Conservation (phyloP, 37 sponge, comb jelly and placozoan genomes). For the Halichondria panicea region DNA sequence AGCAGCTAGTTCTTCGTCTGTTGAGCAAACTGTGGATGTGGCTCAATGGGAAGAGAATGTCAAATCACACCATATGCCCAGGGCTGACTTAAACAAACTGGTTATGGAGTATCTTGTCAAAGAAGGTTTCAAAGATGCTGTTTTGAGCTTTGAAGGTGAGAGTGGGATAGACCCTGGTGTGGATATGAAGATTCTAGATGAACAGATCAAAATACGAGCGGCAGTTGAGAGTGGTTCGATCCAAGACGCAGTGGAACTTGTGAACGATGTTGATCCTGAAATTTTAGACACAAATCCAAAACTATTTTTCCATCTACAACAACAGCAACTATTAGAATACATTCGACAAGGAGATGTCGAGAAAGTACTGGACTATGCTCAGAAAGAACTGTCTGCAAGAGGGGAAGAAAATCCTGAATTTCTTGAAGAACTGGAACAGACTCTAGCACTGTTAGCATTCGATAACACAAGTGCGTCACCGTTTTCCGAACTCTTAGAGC, state of each 20-base stretch:
- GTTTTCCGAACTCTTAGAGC: slow-evolving; percentile 71
- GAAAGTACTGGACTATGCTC: slow-evolving; percentile 78
- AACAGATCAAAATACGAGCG: slow-evolving; percentile 72
- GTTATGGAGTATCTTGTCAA: slow-evolving; percentile 94
- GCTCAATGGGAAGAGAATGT: slow-evolving; percentile 71
- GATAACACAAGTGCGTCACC: slow-evolving; percentile 62
- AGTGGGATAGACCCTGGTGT: slow-evolving; percentile 52
- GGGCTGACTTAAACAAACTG: slow-evolving; percentile 62
- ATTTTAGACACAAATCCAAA: slow-evolving; percentile 82
- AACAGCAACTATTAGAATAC: slow-evolving; percentile 85
- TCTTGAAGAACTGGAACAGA: slow-evolving; percentile 80
- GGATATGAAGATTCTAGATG: slow-evolving; percentile 62
- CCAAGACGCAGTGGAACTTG: slow-evolving; percentile 79
- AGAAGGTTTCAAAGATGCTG: slow-evolving; percentile 95
- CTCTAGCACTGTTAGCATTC: slow-evolving; percentile 83
- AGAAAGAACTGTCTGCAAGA: slow-evolving; percentile 80
- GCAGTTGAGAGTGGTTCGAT: slow-evolving; percentile 75
- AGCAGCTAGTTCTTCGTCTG: background rate
- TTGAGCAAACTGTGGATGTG: background rate
- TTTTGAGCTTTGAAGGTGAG: slow-evolving; percentile 65
- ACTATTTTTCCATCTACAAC: slow-evolving; percentile 88
- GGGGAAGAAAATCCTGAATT: slow-evolving; percentile 87
- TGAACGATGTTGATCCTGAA: slow-evolving; percentile 87
- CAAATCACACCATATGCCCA: slow-evolving; percentile 52
- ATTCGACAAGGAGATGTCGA: slow-evolving; percentile 72